These are phyloP conservation scores for Orthosia incerta DNA, from an alignment of 2,888 invertebrate species.

Conservation along the genomic window DNA sequence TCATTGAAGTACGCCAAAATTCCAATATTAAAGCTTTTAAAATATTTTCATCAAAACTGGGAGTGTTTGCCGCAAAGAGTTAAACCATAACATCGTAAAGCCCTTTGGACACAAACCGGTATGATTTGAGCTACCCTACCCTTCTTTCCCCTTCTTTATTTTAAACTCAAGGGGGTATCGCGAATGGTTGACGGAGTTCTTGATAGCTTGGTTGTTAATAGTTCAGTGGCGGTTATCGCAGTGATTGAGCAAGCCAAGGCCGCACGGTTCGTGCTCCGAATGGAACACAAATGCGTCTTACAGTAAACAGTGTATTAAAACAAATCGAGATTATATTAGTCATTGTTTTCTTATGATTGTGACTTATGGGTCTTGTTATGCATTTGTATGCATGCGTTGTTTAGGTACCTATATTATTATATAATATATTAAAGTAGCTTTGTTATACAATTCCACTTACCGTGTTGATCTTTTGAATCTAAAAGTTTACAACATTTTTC, in stretches of 20 bases:
- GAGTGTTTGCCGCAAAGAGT: constrained; percentile 64
- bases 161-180: constrained; percentile 22
- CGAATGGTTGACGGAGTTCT: constrained; percentile 32
- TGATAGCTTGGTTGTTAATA: constrained; percentile 59
- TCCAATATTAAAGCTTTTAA: constrained; percentile 49
- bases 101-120: constrained; percentile 68
- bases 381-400: constrained; percentile 3
- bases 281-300: constrained; percentile 70
- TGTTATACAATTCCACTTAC: background rate
- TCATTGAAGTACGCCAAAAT: constrained; percentile 37
- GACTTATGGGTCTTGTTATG: constrained; percentile 24
- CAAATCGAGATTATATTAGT: constrained; percentile 60
- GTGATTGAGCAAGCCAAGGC: constrained; percentile 75
- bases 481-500: no score
- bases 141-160: constrained; percentile 29
- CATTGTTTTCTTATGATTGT: constrained; percentile 57
- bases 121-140: constrained; percentile 55
- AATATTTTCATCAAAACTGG: constrained; percentile 62
- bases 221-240: constrained; percentile 72
- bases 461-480: background rate
- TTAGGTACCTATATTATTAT: background rate
- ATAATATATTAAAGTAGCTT: background rate
- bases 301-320: constrained; percentile 67
- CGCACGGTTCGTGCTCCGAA: constrained; percentile 76
- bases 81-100: constrained; percentile 70